phyloP scores from a whole-genome alignment of 1,140 invertebrate genomes.

The Apis mellifera region DNA sequence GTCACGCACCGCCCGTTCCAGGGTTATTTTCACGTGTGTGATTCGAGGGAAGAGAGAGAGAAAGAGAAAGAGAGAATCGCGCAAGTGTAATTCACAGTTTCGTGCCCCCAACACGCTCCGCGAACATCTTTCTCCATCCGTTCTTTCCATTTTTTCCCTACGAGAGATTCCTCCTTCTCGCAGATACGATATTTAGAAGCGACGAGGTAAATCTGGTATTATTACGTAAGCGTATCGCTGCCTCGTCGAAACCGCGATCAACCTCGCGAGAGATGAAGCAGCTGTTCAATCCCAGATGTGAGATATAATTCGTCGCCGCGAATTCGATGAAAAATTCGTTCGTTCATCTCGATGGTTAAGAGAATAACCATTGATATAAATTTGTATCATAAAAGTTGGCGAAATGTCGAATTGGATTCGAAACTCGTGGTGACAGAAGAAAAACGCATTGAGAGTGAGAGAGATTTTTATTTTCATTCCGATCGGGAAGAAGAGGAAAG shows the following conservation, averaged over 20 bases:
- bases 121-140: background rate
- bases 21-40: slow-evolving; percentile 73
- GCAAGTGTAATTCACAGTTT: slow-evolving; percentile 70
- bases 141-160: background rate
- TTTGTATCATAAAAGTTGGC: no score
- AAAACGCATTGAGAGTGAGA: no score
- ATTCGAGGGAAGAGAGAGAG: no score
- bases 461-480: slow-evolving; percentile 24
- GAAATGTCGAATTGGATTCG: no score
- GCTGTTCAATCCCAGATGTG: background rate
- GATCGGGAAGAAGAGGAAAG: slow-evolving; percentile 25
- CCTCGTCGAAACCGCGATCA: slow-evolving; percentile 19
- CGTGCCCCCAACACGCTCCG: slow-evolving; percentile 50
- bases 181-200: no score
- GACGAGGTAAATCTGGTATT: no score
- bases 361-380: no score
- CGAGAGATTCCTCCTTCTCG: no score
- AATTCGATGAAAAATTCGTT: no score
- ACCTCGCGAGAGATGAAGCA: slow-evolving; percentile 5
- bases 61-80: no score
- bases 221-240: background rate
- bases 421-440: background rate
- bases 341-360: no score
- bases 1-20: slow-evolving; percentile 72
- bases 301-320: no score